Base-by-base conservation (phyloP, 1,140 invertebrate genomes). In the Reticulitermes speratus region DNA sequence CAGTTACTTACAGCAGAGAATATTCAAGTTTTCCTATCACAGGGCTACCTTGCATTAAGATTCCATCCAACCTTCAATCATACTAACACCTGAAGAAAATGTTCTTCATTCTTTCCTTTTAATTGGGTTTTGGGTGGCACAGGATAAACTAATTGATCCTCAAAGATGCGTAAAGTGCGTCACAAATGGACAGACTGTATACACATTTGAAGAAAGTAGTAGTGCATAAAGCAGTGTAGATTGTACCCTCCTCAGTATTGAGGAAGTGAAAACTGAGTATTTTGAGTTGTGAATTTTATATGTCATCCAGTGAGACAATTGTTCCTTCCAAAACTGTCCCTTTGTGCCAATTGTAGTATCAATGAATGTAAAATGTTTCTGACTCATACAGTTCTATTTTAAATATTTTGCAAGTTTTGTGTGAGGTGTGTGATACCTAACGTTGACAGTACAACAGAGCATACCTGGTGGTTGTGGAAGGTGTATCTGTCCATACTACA, bases 321-420 rank as follows among this genome's bases (percentile, higher is more conserved):
- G 7, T 75, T 75, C 65, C 65, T 75, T 75, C 59, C 65, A 75
- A 75, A 75, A 75, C 65, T 75, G 25, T 75, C 65, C 65, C 65
- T n/a, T 30, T 75, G 65, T 75, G n/a, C 65, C n/a, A 75, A 75
- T 6, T 19, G 16, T 75, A 75, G 65, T 75, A 75, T 75, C n/a
- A 75, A 30, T 75, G 16, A 19, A 65, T 65, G 21, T 65, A n/a
- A 65, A 3, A 7, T 75, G 52, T 55, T 55, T 55, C 19, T 25
- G 11, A 75, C 25, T 75, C n/a, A 75, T 75, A 30, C 5, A 59
- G 14, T n/a, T 75, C n/a, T 75, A 16, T 65, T 65, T 48, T 16
- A 48, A 48, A 48, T 48, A 48, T 48, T 48, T 48, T 65, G 6
- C 59, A 65, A 1, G 21, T 65, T 65, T 65, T 12, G 16, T 65